Base-by-base conservation (phyloP, 2,113 vertebrate genomes). In the Gambusia affinis region DNA sequence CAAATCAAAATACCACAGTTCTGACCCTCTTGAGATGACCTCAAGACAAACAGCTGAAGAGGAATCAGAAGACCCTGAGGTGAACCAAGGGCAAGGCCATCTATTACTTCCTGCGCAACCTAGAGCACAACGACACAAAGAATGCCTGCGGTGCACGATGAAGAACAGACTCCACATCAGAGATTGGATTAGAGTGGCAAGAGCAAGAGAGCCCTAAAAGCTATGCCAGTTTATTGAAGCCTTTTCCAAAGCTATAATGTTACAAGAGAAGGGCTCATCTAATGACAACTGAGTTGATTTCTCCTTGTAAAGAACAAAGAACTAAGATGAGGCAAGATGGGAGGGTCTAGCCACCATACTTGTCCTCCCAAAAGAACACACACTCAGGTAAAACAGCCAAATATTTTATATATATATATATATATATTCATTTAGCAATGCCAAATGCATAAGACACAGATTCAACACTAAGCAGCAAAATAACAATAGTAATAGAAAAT, bases 201-300 rank as follows among this genome's bases (percentile, higher is more conserved):
- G 84, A 93, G 90, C 47, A 51, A 90, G 87, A 89, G 85, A 90
- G 78, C 80, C 87, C 85, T 91, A 92, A 93, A 93, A 93, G 91
- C 90, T 66, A 92, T 87, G 89, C 70, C 86, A 89, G 85, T 93
- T 93, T 91, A 93, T 90, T 91, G 92, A 89, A 89, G 90, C 88
- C 91, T 93, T 92, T 92, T 94, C 92, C 90, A 87, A 91, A 94
- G 93, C 65, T 87, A 94, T 94, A 91, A 94, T 93, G 91, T 93
- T 92, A 91, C 89, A 79, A 85, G 73, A 85, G 87, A 92, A 84
- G 85, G 80, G 89, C 69, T 69, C 39, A 74, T 81, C 84, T 92
- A 92, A 91, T 92, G 90, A 94, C 66, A 39, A 47, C 14, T 88
- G 84, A 92, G 89, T 90, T 86, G 82, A 90, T 78, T 19, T 47